These are phyloP conservation scores for Drosophila arizonae DNA, from an alignment of 1,140 invertebrate species.

Conservation along the genomic window DNA sequence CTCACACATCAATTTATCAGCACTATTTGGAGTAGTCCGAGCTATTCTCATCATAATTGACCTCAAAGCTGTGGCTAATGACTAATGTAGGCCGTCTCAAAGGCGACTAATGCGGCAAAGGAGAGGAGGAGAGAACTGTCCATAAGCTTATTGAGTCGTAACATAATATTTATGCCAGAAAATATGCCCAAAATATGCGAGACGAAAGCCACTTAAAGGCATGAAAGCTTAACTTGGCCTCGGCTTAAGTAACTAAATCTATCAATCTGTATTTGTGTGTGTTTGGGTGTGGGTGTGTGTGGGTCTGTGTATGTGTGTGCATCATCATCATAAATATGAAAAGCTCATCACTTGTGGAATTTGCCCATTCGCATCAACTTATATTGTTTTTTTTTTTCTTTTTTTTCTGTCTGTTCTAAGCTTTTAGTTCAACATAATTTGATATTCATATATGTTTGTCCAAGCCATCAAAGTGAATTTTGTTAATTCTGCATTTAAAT, in stretches of 20 bases:
- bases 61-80: slow-evolving; percentile 59
- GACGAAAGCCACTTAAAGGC: slow-evolving; percentile 49
- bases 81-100: slow-evolving; percentile 67
- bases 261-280: slow-evolving; percentile 12
- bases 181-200: slow-evolving; percentile 34
- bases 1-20: neutral
- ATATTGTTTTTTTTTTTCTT: neutral
- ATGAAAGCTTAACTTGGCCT: slow-evolving; percentile 23
- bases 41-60: slow-evolving; percentile 9
- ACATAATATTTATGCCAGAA: slow-evolving; percentile 72
- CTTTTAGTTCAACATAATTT: slow-evolving; percentile 74
- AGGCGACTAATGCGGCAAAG: slow-evolving; percentile 9
- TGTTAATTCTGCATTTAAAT: slow-evolving; percentile 67
- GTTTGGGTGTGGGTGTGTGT: neutral
- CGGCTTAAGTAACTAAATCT: slow-evolving; percentile 59
- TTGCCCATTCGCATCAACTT: slow-evolving; percentile 25
- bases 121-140: neutral
- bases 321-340: slow-evolving; percentile 61
- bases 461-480: slow-evolving; percentile 59
- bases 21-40: no score
- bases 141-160: slow-evolving; percentile 71
- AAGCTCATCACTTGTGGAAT: slow-evolving; percentile 60
- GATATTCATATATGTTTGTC: slow-evolving; percentile 65
- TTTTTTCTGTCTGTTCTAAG: slow-evolving; percentile 27
- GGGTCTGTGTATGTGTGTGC: slow-evolving; percentile 18